Evolutionary conservation across 2,888 invertebrate genomes (phyloP), one percentile per base, ranked within the genome.

Genomic region (Dryococelus australis): DNA sequence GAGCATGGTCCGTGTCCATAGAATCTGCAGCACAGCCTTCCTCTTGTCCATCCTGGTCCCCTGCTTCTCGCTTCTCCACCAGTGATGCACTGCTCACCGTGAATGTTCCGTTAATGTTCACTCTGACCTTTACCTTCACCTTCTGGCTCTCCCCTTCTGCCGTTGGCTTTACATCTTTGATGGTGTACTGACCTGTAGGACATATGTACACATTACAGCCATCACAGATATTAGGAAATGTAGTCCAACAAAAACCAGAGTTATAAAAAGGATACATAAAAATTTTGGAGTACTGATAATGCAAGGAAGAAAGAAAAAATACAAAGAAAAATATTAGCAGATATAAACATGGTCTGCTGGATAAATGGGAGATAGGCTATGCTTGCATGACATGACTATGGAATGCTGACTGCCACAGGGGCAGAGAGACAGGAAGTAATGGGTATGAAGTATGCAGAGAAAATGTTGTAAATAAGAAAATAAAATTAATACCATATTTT

Each of bases 21-120:
- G 93, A 93, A 92, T 93, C 93, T 88, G 92, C 90, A 93, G 93
- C 85, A 92, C 89, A 10, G 92, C 78, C 86, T 53, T 87, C 85
- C 87, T 87, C 90, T 88, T 88, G 89, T 81, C 91, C 90, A 65
- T 91, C 91, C 24, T 90, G 90, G 43, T 92, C 91, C 27, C 90
- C 87, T 4, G 94, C 93, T 88, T 94, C 95, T 91, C 95, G 96
- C 91, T 96, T 96, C 91, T 97, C 97, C 80, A 96, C 95, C 87
- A 98, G 93, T 0, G 97, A 96, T 8, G 99, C 99, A 87, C 97
- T 97, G 20, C 96, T 95, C 43, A 99, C 95, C 20, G 95, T 95
- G 91, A 99, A 96, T 88, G 99, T 96, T 86, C 99, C 99, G 92
- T 99, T 97, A 86, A 97, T 94, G 93, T 99, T 99, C 87, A 99